Base-by-base conservation (phyloP, 2,888 invertebrate species). In the Pecten maximus region DNA sequence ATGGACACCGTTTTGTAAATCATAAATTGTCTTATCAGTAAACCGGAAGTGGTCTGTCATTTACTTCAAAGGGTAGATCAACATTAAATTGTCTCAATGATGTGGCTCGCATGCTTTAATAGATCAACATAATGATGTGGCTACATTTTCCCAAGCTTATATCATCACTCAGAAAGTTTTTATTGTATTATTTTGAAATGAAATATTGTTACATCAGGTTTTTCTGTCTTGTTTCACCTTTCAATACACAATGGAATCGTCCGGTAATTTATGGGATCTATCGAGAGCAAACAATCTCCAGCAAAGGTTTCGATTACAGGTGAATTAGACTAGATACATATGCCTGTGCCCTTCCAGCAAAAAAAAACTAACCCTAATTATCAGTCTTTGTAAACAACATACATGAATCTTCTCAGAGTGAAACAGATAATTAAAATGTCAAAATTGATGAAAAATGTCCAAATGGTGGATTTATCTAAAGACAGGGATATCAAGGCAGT, bases 11-110 rank as follows among this genome's bases (percentile, higher is more conserved):
- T 10, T 74, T 74, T 74, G 12, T 35, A 74, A 74, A 74, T 35
- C 35, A 74, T 74, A 74, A 74, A 74, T 74, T 74, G 74, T 74
- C 74, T 74, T 74, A 74, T 74, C 74, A 74, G 74, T 74, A 74
- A 74, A 74, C 74, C 74, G 74, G 74, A 74, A 74, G 35, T 74
- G 28, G 35, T 6, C 15, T 35, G 35, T 10, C 8, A 28, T 35
- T 28, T 74, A 28, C 74, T 35, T 35, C 8, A 74, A 28, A 74
- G 3, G 74, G 35, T 3, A 74, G 35, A 60, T 19, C 2, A 44
- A 44, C 12, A 44, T 44, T 44, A 10, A 10, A 12, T 44, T 44
- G 6, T 12, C 44, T 6, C 44, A 44, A 44, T 44, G 44, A 44
- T 44, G 44, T 12, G 12, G 12, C 6, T 12, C 6, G 12, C 44